These are phyloP conservation scores for Leptinotarsa tumamoca DNA, from an alignment of 2,888 invertebrate species.

Conservation along the genomic window DNA sequence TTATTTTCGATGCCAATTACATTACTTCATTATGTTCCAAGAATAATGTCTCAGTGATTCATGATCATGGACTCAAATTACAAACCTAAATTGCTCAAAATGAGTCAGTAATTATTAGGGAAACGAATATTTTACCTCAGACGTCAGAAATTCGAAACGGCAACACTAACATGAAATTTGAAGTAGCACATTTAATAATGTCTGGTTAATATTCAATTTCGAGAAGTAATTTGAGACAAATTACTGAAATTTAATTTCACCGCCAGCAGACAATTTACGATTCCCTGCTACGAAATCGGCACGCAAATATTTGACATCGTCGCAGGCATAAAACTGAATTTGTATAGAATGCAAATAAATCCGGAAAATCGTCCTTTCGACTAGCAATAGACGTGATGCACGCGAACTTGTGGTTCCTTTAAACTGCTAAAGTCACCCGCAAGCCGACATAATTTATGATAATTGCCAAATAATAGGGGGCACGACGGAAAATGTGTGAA, in stretches of 20 bases:
- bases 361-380: constrained; percentile 12
- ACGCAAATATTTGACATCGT: constrained; percentile 47
- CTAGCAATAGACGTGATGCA: constrained; percentile 13
- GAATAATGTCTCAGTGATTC: too few relatives aligned
- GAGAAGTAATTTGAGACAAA: constrained; percentile 38
- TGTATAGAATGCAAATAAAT: constrained; percentile 48
- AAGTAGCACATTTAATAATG: constrained; percentile 33
- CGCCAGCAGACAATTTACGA: constrained; percentile 40
- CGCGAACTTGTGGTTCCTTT: constrained; percentile 34
- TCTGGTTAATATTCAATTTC: constrained; percentile 40
- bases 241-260: constrained; percentile 41
- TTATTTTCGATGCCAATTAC: too few relatives aligned
- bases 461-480: constrained; percentile 31
- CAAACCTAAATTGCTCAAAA: neutral
- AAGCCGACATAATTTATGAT: constrained; percentile 34
- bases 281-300: constrained; percentile 42
- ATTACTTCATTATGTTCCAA: too few relatives aligned
- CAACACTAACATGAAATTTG: constrained; percentile 14
- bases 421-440: constrained; percentile 28
- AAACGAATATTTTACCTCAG: neutral
- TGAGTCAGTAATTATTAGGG: neutral
- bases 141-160: neutral
- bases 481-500: constrained; percentile 28
- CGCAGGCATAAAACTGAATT: constrained; percentile 43
- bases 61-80: neutral